A percentile compares a stretch with the other conserved stretches of the same genome.
Evolutionary conservation across 2,113 vertebrate species (phyloP).

Genomic region (Morone saxatilis): DNA sequence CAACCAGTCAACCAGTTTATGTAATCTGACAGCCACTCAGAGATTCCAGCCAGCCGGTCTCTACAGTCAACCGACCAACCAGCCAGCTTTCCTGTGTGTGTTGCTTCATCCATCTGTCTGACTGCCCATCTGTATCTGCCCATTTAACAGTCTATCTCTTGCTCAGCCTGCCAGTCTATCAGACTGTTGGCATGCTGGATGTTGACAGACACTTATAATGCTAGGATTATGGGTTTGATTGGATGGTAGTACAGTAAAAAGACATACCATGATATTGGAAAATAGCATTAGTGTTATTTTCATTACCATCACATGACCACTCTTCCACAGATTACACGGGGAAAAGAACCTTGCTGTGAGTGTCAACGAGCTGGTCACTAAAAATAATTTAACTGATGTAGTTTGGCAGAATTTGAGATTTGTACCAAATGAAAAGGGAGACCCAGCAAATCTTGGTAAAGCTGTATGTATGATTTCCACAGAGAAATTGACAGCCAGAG

Average conservation of each 20-base stretch:
- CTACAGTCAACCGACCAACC: slow-evolving; percentile 54
- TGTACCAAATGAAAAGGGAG: slow-evolving; percentile 2
- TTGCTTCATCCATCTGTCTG: slow-evolving; percentile 63
- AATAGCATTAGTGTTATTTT: slow-evolving; percentile 20
- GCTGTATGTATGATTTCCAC: neutral
- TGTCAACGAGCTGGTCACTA: slow-evolving; percentile 6
- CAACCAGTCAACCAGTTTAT: slow-evolving; percentile 64
- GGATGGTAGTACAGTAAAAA: slow-evolving; percentile 16
- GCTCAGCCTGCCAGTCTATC: slow-evolving; percentile 28
- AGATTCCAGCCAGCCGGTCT: slow-evolving; percentile 49
- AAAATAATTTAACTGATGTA: slow-evolving; percentile 16
- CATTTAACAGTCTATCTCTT: slow-evolving; percentile 32
- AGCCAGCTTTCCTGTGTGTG: slow-evolving; percentile 52
- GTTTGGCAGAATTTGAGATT: slow-evolving; percentile 15
- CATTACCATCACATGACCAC: slow-evolving; percentile 12
- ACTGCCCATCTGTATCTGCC: slow-evolving; percentile 61
- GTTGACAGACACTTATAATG: slow-evolving; percentile 39
- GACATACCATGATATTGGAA: neutral
- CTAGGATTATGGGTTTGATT: slow-evolving; percentile 38
- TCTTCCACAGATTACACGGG: neutral
- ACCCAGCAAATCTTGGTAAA: slow-evolving; percentile 15
- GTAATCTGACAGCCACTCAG: slow-evolving; percentile 61
- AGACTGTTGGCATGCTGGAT: slow-evolving; percentile 37
- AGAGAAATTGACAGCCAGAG: slow-evolving; percentile 9
- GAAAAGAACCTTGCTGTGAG: neutral